Evolutionary conservation across 1,140 invertebrate genomes (phyloP).

Genomic region (Macrocentrus cingulum): DNA sequence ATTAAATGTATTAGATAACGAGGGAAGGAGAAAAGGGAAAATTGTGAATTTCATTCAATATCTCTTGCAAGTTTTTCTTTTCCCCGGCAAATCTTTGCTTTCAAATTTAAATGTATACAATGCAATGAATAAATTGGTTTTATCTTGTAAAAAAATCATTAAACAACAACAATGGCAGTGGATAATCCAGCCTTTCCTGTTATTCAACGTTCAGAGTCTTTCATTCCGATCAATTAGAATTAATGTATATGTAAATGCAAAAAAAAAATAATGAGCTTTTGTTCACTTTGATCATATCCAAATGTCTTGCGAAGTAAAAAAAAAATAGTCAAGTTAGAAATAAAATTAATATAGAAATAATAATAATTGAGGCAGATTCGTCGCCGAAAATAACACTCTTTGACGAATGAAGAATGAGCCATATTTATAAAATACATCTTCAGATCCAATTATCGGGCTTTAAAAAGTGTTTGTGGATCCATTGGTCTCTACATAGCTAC

Average conservation of each 20-base stretch:
- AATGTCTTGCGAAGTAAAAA: background rate
- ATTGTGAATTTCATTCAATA: background rate
- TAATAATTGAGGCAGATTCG: slow-evolving; percentile 12
- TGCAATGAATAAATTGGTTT: slow-evolving; percentile 26
- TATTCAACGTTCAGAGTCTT: slow-evolving; percentile 2
- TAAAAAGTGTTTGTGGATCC: slow-evolving; percentile 7
- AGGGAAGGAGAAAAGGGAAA: background rate
- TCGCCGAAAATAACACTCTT: background rate
- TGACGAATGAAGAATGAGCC: slow-evolving; percentile 11
- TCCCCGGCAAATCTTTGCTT: no score
- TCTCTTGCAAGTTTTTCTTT: no score
- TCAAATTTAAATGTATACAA: no score
- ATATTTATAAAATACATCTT: slow-evolving; percentile 1
- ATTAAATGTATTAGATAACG: background rate
- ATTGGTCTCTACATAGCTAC: background rate
- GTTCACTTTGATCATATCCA: background rate
- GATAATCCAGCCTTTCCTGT: slow-evolving; percentile 35
- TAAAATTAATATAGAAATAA: background rate
- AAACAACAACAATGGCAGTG: slow-evolving; percentile 46
- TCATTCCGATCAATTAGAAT: background rate
- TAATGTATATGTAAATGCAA: no score
- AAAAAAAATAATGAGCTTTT: background rate
- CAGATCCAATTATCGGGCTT: background rate
- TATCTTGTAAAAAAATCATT: slow-evolving; percentile 25
- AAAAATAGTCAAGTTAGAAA: background rate